These are phyloP conservation scores for Bombus difficillimus DNA, from an alignment of 1,140 invertebrate genomes.

Conservation along the genomic window DNA sequence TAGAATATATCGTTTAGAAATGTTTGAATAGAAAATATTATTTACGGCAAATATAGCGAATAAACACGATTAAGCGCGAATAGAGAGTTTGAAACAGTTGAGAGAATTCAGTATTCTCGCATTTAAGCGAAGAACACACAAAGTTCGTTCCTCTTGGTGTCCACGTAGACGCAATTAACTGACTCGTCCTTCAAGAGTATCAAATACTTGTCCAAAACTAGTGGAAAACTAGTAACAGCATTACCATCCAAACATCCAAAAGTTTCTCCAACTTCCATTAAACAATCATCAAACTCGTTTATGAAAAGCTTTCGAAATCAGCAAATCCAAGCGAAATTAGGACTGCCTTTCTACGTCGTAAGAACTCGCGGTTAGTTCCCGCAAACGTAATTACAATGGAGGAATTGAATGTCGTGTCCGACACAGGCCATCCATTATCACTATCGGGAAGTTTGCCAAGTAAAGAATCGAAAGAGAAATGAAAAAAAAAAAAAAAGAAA, in stretches of 20 bases:
- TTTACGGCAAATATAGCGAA: no score
- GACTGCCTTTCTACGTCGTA: neutral
- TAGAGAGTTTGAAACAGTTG: neutral
- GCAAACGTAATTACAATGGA: conserved; percentile 18
- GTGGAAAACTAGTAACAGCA: neutral
- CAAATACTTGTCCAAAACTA: neutral
- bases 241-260: neutral
- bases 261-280: neutral
- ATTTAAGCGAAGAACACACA: neutral
- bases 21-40: no score
- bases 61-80: no score
- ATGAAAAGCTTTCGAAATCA: neutral
- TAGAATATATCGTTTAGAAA: no score
- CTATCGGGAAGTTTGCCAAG: conserved; percentile 13
- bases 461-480: neutral
- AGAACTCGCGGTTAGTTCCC: conserved; percentile 4
- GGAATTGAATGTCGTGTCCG: conserved; percentile 14
- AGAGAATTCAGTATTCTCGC: neutral
- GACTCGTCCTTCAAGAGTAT: neutral
- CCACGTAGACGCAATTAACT: neutral
- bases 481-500: neutral
- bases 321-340: neutral
- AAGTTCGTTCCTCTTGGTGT: no score
- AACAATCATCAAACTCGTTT: neutral
- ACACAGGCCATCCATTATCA: conserved; percentile 11